Conservation (phyloP, 2,113 vertebrate species). For the Erythrolamprus reginae region DNA sequence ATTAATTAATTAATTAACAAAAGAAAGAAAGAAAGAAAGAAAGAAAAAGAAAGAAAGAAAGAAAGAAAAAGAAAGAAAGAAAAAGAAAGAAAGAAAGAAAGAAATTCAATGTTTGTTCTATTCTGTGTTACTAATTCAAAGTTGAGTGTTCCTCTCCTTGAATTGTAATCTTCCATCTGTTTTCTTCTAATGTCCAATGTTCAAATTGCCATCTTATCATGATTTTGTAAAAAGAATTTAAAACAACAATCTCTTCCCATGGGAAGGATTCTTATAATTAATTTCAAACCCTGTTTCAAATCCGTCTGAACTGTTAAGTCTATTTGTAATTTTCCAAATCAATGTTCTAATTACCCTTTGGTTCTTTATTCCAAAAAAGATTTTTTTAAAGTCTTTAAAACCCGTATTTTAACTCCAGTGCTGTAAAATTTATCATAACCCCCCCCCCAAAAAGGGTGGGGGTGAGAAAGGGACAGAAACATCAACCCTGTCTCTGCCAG, state of each 20-base stretch:
- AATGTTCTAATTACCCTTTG: neutral
- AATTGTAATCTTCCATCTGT: neutral
- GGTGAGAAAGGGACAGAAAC: too few species aligned
- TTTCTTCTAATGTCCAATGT: neutral
- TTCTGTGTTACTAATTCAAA: neutral
- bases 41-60: too few species aligned
- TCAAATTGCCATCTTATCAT: neutral
- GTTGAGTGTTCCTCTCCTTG: neutral
- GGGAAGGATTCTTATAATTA: too few species aligned
- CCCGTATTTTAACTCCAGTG: neutral
- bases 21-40: too few species aligned
- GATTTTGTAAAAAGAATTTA: neutral
- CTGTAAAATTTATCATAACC: neutral
- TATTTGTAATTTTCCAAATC: neutral
- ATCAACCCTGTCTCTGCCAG: too few species aligned
- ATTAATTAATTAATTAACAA: too few species aligned
- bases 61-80: too few species aligned
- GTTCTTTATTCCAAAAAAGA: neutral
- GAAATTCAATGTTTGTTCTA: neutral
- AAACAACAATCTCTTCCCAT: neutral
- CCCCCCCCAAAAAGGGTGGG: too few species aligned
- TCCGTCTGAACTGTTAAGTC: neutral
- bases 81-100: too few species aligned
- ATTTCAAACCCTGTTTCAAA: neutral
- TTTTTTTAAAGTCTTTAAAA: neutral